These are phyloP conservation scores for Plecotus auritus DNA, from an alignment of 2,113 vertebrate genomes.

Conservation along the genomic window DNA sequence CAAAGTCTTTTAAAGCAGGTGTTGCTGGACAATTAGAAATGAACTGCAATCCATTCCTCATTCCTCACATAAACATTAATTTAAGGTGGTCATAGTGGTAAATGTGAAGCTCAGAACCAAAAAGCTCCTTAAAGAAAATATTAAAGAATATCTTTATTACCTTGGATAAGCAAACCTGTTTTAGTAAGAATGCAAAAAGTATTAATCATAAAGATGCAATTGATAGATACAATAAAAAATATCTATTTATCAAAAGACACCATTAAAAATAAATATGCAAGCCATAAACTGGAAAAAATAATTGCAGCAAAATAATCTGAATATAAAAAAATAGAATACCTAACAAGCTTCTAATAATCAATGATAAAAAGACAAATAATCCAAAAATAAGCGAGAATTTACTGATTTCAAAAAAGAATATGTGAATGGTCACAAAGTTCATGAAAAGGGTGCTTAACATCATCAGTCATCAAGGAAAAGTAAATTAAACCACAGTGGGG, in stretches of 20 bases:
- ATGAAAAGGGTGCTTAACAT: not conserved
- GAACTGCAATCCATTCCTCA: not conserved
- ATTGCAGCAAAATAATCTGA: not conserved
- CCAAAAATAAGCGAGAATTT: not conserved
- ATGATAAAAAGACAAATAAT: not conserved
- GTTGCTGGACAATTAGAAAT: not conserved
- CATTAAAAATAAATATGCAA: not conserved
- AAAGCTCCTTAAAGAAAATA: not conserved
- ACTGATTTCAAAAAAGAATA: not conserved
- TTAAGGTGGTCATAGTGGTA: not conserved
- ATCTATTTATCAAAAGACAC: not conserved
- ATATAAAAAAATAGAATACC: not conserved
- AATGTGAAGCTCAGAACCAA: not conserved
- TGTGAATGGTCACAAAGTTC: not conserved
- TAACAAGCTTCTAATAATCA: not conserved
- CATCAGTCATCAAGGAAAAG: not conserved
- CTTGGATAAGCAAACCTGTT: not conserved
- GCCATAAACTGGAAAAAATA: not conserved
- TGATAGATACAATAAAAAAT: slow-evolving; percentile 7
- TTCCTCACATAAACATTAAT: not conserved
- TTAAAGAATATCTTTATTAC: not conserved
- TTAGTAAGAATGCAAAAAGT: not conserved
- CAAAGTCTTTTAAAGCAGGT: not conserved
- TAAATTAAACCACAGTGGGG: not conserved
- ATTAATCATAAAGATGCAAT: not conserved